Percentiles rank a stretch among this genome's conserved stretches.
Evolutionary conservation across 2,113 vertebrate species (phyloP).

Genomic region (Rhipidura dahli): DNA sequence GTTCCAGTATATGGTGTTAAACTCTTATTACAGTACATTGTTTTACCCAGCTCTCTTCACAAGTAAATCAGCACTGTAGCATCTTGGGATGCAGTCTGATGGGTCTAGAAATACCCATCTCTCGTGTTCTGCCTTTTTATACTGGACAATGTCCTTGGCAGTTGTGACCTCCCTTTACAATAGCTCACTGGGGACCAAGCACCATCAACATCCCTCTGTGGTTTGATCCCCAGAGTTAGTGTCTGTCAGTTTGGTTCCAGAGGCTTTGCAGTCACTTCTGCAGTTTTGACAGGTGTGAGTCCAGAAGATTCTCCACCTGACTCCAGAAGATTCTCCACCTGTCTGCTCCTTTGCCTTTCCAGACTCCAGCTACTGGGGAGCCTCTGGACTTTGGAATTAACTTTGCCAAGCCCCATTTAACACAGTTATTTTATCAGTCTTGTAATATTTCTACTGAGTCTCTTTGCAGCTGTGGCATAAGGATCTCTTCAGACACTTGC

Average conservation of each 20-base stretch:
- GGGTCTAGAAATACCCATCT: neutral
- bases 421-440: neutral
- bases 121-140: rapidly evolving
- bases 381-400: neutral
- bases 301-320: neutral
- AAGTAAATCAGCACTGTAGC: neutral
- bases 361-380: neutral
- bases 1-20: neutral
- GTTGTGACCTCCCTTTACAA: neutral
- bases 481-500: neutral
- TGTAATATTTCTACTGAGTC: neutral
- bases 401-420: neutral
- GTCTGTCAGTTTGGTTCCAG: neutral
- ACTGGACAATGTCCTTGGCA: neutral
- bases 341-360: neutral
- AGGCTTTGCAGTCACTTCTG: neutral
- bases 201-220: neutral
- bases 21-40: neutral
- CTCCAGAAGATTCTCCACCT: neutral
- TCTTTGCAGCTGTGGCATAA: neutral
- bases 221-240: neutral
- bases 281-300: neutral
- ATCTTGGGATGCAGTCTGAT: neutral
- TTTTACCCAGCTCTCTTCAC: neutral
- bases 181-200: neutral